Evolutionary conservation across 2,888 invertebrate species (phyloP).

Genomic region (Lathronympha strigana): DNA sequence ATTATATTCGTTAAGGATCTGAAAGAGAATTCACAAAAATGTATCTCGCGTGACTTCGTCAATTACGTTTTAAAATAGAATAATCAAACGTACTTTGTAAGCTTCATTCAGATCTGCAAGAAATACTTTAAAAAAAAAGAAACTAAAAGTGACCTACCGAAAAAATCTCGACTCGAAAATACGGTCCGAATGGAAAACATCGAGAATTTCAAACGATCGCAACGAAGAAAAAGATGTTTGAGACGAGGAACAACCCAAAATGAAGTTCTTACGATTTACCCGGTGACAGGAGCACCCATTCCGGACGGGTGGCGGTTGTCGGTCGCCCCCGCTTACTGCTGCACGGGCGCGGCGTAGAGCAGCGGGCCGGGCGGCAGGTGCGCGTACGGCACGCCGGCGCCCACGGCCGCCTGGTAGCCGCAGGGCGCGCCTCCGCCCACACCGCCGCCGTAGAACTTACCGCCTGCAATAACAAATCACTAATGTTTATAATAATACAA

Average conservation of each 20-base stretch:
- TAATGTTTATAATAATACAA: no score
- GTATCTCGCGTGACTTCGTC: constrained; percentile 24
- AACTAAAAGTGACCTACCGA: constrained; percentile 43
- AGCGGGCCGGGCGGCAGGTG: constrained; percentile 84
- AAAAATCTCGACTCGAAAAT: constrained; percentile 39
- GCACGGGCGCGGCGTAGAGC: constrained; percentile 87
- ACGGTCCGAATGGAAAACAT: constrained; percentile 52
- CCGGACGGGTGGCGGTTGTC: constrained; percentile 19
- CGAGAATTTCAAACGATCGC: constrained; percentile 50
- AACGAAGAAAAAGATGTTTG: constrained; percentile 21
- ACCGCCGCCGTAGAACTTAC: constrained; percentile 90
- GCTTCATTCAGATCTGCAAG: constrained; percentile 76
- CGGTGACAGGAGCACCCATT: not conserved
- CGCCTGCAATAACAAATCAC: constrained; percentile 77
- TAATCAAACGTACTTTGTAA: constrained; percentile 58
- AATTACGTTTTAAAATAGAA: constrained; percentile 28
- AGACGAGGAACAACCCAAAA: constrained; percentile 36
- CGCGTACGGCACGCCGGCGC: constrained; percentile 84
- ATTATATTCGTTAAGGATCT: constrained; percentile 67
- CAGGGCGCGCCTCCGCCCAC: constrained; percentile 85
- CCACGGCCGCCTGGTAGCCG: constrained; percentile 87
- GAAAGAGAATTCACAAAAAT: constrained; percentile 75
- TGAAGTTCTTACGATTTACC: constrained; percentile 40
- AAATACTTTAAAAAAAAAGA: constrained; percentile 58
- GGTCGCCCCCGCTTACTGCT: constrained; percentile 84